These are phyloP conservation scores for Siniperca chuatsi DNA, from an alignment of 2,113 vertebrate species.

Conservation along the genomic window DNA sequence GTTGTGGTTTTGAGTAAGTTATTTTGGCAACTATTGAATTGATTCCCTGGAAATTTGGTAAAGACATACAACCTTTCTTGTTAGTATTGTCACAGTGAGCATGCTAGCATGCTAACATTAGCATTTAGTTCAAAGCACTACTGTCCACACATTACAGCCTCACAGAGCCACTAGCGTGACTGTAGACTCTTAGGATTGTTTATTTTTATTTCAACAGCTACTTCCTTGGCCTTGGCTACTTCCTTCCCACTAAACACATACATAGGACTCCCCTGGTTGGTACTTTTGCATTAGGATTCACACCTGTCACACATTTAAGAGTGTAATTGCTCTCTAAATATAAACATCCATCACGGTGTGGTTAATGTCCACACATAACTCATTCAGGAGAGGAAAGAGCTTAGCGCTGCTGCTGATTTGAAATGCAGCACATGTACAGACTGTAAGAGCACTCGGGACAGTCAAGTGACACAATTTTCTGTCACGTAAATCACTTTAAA, in stretches of 20 bases:
- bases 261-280: neutral
- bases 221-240: too few relatives aligned
- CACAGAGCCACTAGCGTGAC: neutral
- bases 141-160: neutral
- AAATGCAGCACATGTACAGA: conserved; percentile 6
- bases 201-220: conserved; percentile 38
- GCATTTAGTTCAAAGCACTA: neutral
- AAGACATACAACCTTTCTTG: neutral
- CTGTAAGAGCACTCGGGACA: conserved; percentile 40
- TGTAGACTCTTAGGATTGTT: conserved; percentile 10
- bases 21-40: neutral
- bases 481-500: conserved; percentile 53
- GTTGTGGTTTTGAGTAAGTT: neutral
- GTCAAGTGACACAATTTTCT: conserved; percentile 49
- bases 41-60: neutral
- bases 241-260: conserved; percentile 22
- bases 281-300: conserved; percentile 28
- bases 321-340: conserved; percentile 64
- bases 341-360: conserved; percentile 57
- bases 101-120: neutral
- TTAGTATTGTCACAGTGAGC: neutral
- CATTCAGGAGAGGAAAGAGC: conserved; percentile 6
- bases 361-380: conserved; percentile 15
- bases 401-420: conserved; percentile 18
- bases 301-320: conserved; percentile 64